phyloP scores from a whole-genome alignment of 2,888 invertebrate genomes.

The Aproaerema taeniolella region DNA sequence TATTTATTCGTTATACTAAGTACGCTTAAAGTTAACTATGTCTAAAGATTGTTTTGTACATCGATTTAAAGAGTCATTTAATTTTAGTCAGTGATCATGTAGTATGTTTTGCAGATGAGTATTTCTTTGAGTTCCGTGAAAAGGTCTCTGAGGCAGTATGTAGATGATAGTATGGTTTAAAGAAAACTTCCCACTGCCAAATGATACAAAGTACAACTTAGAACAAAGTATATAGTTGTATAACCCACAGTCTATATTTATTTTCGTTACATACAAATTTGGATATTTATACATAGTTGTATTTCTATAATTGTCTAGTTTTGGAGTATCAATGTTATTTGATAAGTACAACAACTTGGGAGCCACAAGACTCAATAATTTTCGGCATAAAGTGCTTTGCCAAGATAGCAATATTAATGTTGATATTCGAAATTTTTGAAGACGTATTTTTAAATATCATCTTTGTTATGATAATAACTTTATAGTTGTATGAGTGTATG shows the following conservation, averaged over 20 bases:
- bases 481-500: slow-evolving; percentile 43
- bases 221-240: slow-evolving; percentile 38
- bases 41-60: slow-evolving; percentile 41
- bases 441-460: slow-evolving; percentile 41
- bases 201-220: slow-evolving; percentile 59
- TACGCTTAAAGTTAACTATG: slow-evolving; percentile 36
- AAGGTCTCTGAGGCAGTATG: slow-evolving; percentile 33
- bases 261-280: slow-evolving; percentile 32
- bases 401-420: slow-evolving; percentile 20
- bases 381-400: slow-evolving; percentile 27
- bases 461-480: slow-evolving; percentile 53
- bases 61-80: slow-evolving; percentile 30
- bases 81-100: slow-evolving; percentile 30
- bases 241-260: slow-evolving; percentile 27
- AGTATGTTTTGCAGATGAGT: slow-evolving; percentile 36
- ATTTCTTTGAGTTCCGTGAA: slow-evolving; percentile 39
- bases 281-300: slow-evolving; percentile 31
- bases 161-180: slow-evolving; percentile 28
- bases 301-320: no score
- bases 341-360: slow-evolving; percentile 21
- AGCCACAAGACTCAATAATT: slow-evolving; percentile 25
- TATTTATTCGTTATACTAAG: slow-evolving; percentile 58
- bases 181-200: slow-evolving; percentile 60
- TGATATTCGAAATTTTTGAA: slow-evolving; percentile 35
- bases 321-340: slow-evolving; percentile 11